Evolutionary conservation across 2,888 invertebrate species (phyloP), one percentile per base, ranked within the genome.

Genomic region (Ornithoptera alexandrae): DNA sequence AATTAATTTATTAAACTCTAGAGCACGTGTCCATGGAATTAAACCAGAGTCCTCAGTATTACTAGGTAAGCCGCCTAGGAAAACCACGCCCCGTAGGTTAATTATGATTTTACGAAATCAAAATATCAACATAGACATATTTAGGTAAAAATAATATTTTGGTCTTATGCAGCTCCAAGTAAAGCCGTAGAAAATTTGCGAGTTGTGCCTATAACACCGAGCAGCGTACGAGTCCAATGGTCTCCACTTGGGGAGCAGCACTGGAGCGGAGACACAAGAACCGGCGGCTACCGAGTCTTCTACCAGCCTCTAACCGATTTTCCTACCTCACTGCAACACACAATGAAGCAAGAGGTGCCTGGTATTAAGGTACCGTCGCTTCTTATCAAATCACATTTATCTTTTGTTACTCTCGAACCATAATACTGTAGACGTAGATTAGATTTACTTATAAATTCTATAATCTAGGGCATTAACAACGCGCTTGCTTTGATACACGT

Each of bases 201-300:
- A 87, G 98, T 98, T 17, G 96, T 98, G 18, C 98, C 99, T 0
- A 97, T 98, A 75, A 99, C 99, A 15, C 97, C 97, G 8, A 97
- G 97, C 61, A 98, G 98, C 82, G 97, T 99, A 36, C 95, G 97
- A 79, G 97, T 99, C 36, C 96, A 97, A 72, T 99, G 99, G 99
- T 93, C 95, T 75, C 93, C 96, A 3, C 93, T 98, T 46, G 94
- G 95, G 74, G 95, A 96, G 68, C 93, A 93, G 67, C 94, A 95
- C 82, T 98, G 98, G 98, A 97, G 97, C 87, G 98, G 98, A 0
- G 98, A 98, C 88, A 94, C 95, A 17, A 94, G 94, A 75, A 96
- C 97, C 0, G 97, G 98, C 56, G 98, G 98, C 8, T 98, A 98
- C 89, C 94, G 97, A 65, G 95, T 98, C 46, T 94, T 96, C 75